A percentile compares a stretch with the other conserved stretches of the same genome.
Evolutionary conservation across 2,113 vertebrate genomes (phyloP).

Genomic region (Chaenocephalus aceratus): DNA sequence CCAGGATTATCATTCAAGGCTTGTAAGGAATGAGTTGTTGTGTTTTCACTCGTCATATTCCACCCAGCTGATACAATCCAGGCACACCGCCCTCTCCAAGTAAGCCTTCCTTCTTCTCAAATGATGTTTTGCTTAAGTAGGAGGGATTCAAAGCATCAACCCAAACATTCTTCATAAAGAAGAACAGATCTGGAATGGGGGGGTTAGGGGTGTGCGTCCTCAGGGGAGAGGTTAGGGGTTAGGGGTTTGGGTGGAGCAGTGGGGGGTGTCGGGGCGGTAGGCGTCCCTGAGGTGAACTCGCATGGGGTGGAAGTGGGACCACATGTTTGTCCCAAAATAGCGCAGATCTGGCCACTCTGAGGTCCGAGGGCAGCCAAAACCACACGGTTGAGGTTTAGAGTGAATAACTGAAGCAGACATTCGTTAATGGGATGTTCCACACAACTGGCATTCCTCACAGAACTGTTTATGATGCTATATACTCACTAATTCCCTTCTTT

Average conservation of each 20-base stretch:
- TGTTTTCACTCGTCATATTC: slow-evolving; percentile 43
- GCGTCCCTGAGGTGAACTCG: slow-evolving; percentile 56
- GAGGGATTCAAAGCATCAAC: slow-evolving; percentile 55
- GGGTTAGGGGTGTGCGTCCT: slow-evolving; percentile 12
- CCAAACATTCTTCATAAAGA: slow-evolving; percentile 59
- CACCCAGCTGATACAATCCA: slow-evolving; percentile 79
- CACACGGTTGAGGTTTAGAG: slow-evolving; percentile 36
- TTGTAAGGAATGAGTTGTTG: background rate
- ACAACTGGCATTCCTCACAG: slow-evolving; percentile 11
- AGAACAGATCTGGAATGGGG: slow-evolving; percentile 48
- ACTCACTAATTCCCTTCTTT: slow-evolving; percentile 3
- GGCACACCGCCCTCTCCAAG: slow-evolving; percentile 52
- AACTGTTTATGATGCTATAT: slow-evolving; percentile 19
- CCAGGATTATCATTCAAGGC: slow-evolving; percentile 24
- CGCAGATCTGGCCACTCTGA: slow-evolving; percentile 17
- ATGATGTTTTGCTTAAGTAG: slow-evolving; percentile 67
- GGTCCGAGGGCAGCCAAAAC: slow-evolving; percentile 45
- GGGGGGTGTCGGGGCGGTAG: background rate
- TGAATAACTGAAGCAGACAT: slow-evolving; percentile 25
- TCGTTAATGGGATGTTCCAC: slow-evolving; percentile 32
- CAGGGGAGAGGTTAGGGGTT: slow-evolving; percentile 46
- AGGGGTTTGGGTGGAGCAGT: slow-evolving; percentile 33
- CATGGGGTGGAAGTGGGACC: slow-evolving; percentile 63
- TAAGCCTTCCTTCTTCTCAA: slow-evolving; percentile 51
- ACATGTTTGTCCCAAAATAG: slow-evolving; percentile 61